Evolutionary conservation across 2,888 invertebrate species (phyloP).

Genomic region (Ptilodon capucinus): DNA sequence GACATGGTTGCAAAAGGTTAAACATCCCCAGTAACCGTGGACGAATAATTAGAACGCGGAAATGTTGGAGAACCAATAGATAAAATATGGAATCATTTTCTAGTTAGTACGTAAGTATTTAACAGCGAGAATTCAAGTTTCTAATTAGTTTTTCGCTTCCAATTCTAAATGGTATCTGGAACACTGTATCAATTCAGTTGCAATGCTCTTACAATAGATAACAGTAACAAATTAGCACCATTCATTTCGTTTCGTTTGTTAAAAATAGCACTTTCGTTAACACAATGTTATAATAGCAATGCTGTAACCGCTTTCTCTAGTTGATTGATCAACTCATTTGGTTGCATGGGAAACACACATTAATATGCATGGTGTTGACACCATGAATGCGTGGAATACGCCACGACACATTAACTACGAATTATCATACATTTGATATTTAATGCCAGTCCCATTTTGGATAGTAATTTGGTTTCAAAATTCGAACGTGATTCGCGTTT

Average conservation of each 20-base stretch:
- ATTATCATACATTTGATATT: constrained; percentile 8
- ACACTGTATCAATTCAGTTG: not conserved
- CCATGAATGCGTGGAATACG: constrained; percentile 10
- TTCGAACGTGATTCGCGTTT: not conserved
- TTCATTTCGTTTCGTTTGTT: constrained; percentile 23
- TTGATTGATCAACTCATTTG: constrained; percentile 19
- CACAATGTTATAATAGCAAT: constrained; percentile 13
- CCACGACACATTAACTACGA: constrained; percentile 11
- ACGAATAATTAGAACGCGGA: too few relatives aligned
- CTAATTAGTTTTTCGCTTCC: not conserved
- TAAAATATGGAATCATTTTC: too few relatives aligned
- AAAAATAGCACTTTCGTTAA: constrained; percentile 21
- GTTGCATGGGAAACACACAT: constrained; percentile 29
- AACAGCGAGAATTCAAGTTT: too few relatives aligned
- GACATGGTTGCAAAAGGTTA: too few relatives aligned
- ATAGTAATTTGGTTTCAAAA: not conserved
- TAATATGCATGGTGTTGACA: constrained; percentile 38
- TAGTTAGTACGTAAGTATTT: too few relatives aligned
- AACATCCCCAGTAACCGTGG: too few relatives aligned
- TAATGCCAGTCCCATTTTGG: not conserved
- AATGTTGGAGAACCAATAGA: too few relatives aligned
- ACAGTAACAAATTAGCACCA: not conserved
- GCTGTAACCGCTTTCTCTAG: constrained; percentile 29
- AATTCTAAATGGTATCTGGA: not conserved
- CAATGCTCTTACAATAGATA: not conserved